These are phyloP conservation scores for Mus musculus DNA, from an alignment of 2,113 vertebrate genomes.

Conservation along the genomic window GRCm39 chr1:134738501-134739000, in stretches of 20 bases:
- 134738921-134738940: background rate
- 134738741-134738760: conserved; percentile 15
- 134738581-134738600: background rate
- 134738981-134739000: background rate
- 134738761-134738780: background rate
- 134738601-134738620: background rate
- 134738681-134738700: background rate
- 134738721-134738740: background rate
- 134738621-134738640: background rate
- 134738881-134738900: conserved; percentile 54
- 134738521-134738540: background rate
- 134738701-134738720: background rate
- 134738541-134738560: background rate
- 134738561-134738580: background rate
- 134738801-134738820: background rate
- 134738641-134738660: background rate
- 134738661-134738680: background rate
- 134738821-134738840: background rate
- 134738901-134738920: conserved; percentile 28
- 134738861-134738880: background rate
- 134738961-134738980: background rate
- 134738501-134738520: background rate
- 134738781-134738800: background rate
- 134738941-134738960: background rate
- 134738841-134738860: background rate